These are phyloP conservation scores for Tylochromis polylepis DNA, from an alignment of 2,113 vertebrate species.

Conservation along the genomic window DNA sequence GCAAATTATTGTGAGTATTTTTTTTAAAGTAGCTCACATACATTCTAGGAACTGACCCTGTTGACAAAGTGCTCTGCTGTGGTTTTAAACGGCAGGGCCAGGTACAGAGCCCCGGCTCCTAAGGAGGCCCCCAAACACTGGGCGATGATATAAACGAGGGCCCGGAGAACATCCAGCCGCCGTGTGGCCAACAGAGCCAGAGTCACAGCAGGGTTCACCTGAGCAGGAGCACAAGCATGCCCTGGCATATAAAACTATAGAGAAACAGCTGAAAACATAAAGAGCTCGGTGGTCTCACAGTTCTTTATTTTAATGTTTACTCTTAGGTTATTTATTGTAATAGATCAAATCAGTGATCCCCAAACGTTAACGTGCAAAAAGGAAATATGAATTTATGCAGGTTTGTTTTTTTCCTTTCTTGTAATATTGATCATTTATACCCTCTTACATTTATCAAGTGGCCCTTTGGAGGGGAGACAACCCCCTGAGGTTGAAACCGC, in stretches of 20 bases:
- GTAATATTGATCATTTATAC: background rate
- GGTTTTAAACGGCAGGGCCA: slow-evolving; percentile 58
- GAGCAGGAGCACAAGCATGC: background rate
- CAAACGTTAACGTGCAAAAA: background rate
- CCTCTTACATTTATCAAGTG: background rate
- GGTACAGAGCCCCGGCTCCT: slow-evolving; percentile 66
- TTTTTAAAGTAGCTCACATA: background rate
- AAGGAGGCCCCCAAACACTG: slow-evolving; percentile 78
- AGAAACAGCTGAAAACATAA: background rate
- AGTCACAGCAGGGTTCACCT: slow-evolving; percentile 81
- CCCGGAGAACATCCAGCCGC: slow-evolving; percentile 69
- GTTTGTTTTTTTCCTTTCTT: background rate
- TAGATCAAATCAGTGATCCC: background rate
- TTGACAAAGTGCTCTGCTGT: slow-evolving; percentile 67
- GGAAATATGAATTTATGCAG: background rate
- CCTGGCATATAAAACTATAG: background rate
- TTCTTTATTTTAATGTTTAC: background rate
- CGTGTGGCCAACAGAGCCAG: slow-evolving; percentile 77
- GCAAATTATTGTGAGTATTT: background rate
- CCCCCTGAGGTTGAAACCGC: background rate
- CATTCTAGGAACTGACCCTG: slow-evolving; percentile 59
- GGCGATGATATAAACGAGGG: slow-evolving; percentile 60
- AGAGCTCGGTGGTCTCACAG: background rate
- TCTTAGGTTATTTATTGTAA: background rate
- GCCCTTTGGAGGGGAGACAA: background rate